A percentile compares a stretch with the other conserved stretches of the same genome.
These are phyloP conservation scores for Orius insidiosus DNA, from an alignment of 1,140 invertebrate genomes.

Conservation along the genomic window DNA sequence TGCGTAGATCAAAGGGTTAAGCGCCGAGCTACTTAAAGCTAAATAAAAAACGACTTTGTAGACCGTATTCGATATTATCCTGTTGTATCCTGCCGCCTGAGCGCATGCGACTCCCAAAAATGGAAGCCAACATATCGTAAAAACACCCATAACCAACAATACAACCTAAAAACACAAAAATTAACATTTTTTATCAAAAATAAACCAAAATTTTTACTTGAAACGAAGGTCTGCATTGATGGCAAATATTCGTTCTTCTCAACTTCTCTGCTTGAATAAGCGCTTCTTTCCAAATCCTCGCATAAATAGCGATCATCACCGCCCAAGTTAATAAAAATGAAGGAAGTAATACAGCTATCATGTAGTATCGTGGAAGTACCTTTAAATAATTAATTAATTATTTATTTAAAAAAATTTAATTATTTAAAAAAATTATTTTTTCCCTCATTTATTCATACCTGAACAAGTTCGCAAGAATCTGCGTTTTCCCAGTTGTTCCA, in stretches of 20 bases:
- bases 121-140: constrained; percentile 57
- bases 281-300: constrained; percentile 53
- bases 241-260: constrained; percentile 31
- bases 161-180: constrained; percentile 38
- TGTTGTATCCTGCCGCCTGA: constrained; percentile 32
- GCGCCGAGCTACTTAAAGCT: constrained; percentile 52
- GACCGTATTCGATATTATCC: constrained; percentile 30
- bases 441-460: constrained; percentile 6
- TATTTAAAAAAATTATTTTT: background rate
- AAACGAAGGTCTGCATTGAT: constrained; percentile 30
- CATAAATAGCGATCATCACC: constrained; percentile 51
- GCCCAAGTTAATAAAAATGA: constrained; percentile 49
- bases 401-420: constrained; percentile 11
- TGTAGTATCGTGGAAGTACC: constrained; percentile 36
- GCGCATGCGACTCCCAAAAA: constrained; percentile 46
- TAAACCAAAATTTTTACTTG: too few relatives aligned
- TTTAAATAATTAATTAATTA: constrained; percentile 19
- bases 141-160: constrained; percentile 50
- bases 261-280: constrained; percentile 43
- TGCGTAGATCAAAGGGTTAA: constrained; percentile 62
- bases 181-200: too few relatives aligned
- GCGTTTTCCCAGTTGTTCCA: constrained; percentile 48
- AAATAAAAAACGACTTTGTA: constrained; percentile 51
- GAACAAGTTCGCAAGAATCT: constrained; percentile 34
- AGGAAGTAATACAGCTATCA: constrained; percentile 44